Base-by-base conservation (phyloP, 2,113 vertebrate genomes). In the Gallinago paraguaiae region DNA sequence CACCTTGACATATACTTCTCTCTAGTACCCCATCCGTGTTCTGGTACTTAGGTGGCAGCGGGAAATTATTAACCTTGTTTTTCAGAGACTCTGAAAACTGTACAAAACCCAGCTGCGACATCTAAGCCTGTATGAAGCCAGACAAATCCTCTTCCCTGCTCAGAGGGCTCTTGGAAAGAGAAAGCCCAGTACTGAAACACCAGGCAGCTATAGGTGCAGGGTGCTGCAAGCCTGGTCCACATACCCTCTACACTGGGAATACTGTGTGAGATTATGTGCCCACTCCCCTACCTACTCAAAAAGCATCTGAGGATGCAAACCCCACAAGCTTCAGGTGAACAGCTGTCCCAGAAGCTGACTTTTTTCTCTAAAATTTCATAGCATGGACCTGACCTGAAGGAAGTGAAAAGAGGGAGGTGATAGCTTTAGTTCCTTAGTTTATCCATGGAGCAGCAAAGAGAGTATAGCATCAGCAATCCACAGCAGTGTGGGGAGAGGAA, bases 1-100 rank as follows among this genome's bases (percentile, higher is more conserved):
- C 61, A 88, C 86, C 68, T 84, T 90, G 84, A 95, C 60, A 84
- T 74, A 37, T 72, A 86, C 94, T 94, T 96, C 88, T 95, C 67
- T 92, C 82, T 86, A 90, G 7, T 2, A 61, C 35, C 68, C 64
- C 33, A 45, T 39, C 63, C 5, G 1, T 35, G 56, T 43, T 74
- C 86, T 17, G 16, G 13, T 60, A 41, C 68, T 94, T 84, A 72
- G 71, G 35, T 57, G 83, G 78, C 88, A 91, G 90, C 3, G 7
- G n/a, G 82, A 91, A 91, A 85, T 20, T 4, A 5, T 56, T 46
- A 78, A 87, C 69, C 41, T 84, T 27, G 19, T 74, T 50, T 72
- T 71, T 51, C 60, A 31, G n/a, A 85, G 86, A 86, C 51, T 14
- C 25, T 19, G 37, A 64, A 77, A 93, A 65, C 24, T 7, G 2